Conservation (phyloP, 2,113 vertebrate species). For the Motacilla alba region DNA sequence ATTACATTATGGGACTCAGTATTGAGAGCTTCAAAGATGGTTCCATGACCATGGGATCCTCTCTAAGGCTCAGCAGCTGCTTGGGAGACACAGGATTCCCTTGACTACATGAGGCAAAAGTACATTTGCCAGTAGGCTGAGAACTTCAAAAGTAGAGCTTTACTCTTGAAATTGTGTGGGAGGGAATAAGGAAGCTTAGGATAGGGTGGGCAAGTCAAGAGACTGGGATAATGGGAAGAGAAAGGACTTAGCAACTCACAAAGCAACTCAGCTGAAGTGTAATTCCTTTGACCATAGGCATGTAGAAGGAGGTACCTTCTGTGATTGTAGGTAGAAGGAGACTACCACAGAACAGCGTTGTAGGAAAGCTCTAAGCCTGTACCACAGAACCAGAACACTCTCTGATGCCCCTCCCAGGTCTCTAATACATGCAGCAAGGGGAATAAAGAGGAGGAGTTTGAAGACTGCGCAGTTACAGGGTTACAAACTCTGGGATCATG, state of each 20-base stretch:
- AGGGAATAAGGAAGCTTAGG: neutral
- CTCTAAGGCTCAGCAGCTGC: neutral
- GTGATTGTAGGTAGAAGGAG: neutral
- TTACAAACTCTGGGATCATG: neutral
- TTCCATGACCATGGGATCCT: neutral
- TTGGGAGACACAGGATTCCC: neutral
- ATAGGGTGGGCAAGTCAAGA: neutral
- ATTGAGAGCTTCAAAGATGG: neutral
- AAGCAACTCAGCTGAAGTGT: neutral
- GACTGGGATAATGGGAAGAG: neutral
- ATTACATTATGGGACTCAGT: neutral
- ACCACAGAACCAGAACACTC: accelerated
- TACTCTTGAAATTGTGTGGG: neutral
- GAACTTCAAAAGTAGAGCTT: neutral
- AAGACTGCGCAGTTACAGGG: neutral
- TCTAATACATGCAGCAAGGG: neutral
- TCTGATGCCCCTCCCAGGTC: neutral
- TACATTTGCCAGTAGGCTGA: neutral
- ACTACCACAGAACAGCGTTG: neutral
- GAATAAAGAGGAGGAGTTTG: neutral
- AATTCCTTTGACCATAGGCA: neutral
- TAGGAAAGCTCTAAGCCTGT: neutral
- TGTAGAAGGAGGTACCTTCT: too few species aligned
- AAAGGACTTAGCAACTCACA: neutral
- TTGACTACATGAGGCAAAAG: neutral